Evolutionary conservation across 2,797 vertebrate genomes (phyloP).

Genomic region (Girardinus metallicus): DNA sequence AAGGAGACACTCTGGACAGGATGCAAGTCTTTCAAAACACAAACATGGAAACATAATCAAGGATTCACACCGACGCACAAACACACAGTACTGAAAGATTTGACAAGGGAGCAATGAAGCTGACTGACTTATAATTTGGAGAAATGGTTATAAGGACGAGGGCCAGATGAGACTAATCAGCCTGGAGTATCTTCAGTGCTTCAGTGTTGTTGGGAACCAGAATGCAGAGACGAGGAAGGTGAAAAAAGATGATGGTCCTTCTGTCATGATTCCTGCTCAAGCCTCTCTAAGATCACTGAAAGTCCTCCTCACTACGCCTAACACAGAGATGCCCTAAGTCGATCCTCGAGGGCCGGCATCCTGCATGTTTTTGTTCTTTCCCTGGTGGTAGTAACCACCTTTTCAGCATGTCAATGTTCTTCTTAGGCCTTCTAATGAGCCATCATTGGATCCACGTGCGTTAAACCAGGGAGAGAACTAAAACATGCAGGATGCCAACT

Average conservation of each 20-base stretch:
- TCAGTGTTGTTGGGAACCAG: neutral
- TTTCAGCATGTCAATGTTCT: no score
- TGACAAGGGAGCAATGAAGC: neutral
- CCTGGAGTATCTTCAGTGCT: neutral
- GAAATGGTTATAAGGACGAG: neutral
- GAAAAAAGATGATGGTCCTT: neutral
- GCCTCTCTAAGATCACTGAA: no score
- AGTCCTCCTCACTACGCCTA: no score
- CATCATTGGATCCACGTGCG: no score
- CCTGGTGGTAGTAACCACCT: no score
- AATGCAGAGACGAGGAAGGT: neutral
- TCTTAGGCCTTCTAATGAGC: no score
- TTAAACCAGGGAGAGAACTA: no score
- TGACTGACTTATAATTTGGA: neutral
- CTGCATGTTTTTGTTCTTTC: no score
- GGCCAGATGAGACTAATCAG: neutral
- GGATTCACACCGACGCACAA: neutral
- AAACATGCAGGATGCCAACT: no score
- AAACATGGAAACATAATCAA: neutral
- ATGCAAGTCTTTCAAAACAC: neutral
- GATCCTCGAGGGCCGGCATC: no score
- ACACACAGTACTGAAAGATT: neutral
- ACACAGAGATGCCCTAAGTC: no score
- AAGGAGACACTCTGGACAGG: neutral
- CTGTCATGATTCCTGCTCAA: no score